These are phyloP conservation scores for Polydrusus tereticollis DNA, from an alignment of 2,888 invertebrate genomes.

Conservation along the genomic window DNA sequence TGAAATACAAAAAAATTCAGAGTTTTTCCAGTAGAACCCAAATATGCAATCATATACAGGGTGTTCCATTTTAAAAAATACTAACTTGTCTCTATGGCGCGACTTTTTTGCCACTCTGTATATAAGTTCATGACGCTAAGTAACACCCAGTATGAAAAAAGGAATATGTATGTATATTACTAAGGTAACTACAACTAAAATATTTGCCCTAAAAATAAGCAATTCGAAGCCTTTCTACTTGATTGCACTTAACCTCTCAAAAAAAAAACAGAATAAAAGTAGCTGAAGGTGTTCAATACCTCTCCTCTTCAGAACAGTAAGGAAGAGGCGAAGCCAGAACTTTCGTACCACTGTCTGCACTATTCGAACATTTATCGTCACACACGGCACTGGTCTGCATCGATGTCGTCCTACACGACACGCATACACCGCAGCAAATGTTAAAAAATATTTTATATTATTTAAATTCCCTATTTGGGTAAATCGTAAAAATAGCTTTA, in stretches of 20 bases:
- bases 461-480: not conserved
- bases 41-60: no score
- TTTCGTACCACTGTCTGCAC: constrained; percentile 62
- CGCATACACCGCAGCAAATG: constrained; percentile 34
- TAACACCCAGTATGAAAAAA: not conserved
- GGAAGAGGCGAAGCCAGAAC: constrained; percentile 58
- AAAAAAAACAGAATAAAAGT: not conserved
- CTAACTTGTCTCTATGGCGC: no score
- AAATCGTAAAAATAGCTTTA: not conserved
- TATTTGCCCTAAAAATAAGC: constrained; percentile 9
- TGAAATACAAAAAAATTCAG: no score
- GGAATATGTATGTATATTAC: not conserved
- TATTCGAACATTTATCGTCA: constrained; percentile 59
- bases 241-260: not conserved
- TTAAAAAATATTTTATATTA: constrained; percentile 13
- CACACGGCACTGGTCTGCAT: constrained; percentile 51
- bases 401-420: constrained; percentile 56
- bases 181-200: not conserved
- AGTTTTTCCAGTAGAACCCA: no score
- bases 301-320: constrained; percentile 61
- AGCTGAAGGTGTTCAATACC: constrained; percentile 56
- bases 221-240: constrained; percentile 12
- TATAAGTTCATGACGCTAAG: no score
- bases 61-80: no score
- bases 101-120: no score